Base-by-base conservation (phyloP, 1,140 invertebrate genomes). In the Drosophila obscura region DNA sequence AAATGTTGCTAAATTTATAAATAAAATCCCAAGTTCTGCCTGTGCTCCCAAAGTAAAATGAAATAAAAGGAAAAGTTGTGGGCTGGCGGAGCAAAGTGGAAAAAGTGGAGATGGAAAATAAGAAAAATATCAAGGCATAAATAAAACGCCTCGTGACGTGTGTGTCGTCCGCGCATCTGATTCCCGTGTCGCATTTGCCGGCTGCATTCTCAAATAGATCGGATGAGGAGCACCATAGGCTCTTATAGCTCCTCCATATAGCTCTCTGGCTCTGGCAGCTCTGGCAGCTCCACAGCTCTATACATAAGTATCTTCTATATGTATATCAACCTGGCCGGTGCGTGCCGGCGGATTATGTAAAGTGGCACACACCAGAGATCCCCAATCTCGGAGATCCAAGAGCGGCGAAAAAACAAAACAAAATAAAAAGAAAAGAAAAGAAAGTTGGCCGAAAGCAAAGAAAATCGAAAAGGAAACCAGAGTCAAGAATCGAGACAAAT, bases 1-100 rank as follows among this genome's bases (percentile, higher is more conserved):
- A 59, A 80, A 77, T 82, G 77, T 87, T 87, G 82, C 82, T 87
- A 82, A 87, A 87, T 88, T 88, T 82, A 88, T 72, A 87, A 87
- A 87, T 87, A 88, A 82, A 71, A 85, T 58, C 76, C 60, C 48
- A 73, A 60, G 55, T 61, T 80, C 50, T 80, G 56, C 48, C 28
- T 39, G 31, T 41, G 67, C 57, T 73, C 68, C 51, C 58, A 63
- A 62, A 73, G 45, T 51, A 78, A 68, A 78, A 58, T 49, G 56
- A 41, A 72, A 72, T 51, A 79, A 83, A 74, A 82, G 31, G 39
- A 49, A 57, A 66, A 62, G 59, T 64, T 58, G 59, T 45, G 60
- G 59, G 72, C 41, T 26, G 44, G 56, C 49, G 43, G 55, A 49
- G 44, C 1, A 24, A 24, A 24, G 19, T 19, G 19, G 19, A 59